Evolutionary conservation across 2,797 vertebrate species (phyloP), one percentile per base, ranked within the genome.

Genomic region (Aphelocoma californica): DNA sequence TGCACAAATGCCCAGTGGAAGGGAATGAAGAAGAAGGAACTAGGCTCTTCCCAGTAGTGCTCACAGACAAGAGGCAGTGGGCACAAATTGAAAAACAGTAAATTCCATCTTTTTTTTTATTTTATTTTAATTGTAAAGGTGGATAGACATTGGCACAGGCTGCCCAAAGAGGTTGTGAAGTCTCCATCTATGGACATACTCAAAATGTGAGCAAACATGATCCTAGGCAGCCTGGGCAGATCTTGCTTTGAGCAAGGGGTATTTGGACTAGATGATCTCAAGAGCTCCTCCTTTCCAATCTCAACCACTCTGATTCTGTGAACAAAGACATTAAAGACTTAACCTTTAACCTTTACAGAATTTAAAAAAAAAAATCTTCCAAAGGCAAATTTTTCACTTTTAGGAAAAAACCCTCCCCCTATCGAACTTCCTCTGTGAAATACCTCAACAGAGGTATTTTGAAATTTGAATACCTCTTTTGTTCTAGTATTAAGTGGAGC

Each of bases 391-490:
- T 86, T 84, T 74, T 70, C 13, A 38, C 31, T 70, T 88, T 66
- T 38, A 80, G 45, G 45, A 16, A 66, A 77, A 90, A 75, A 74
- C 3, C 12, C 69, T 48, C 17, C 12, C 38, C 53, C 51, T 23
- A 42, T 66, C 82, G 91, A 47, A 93, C 75, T 86, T 94, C 12
- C 47, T 56, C 29, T 74, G 69, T 74, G 72, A 88, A 94, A 94
- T 56, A 72, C 38, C 69, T 73, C 24, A 58, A 18, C 7, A 8
- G 65, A 65, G 44, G 90, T 67, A 58, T 58, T 58, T 58, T 36
- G 79, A 86, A 86, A 90, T 62, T 18, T 86, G 48, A 95, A 88
- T 66, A 67, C 40, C 75, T 54, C 72, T 95, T 96, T 93, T 92
- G 86, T 89, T 64, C 67, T 47, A 79, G 56, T 57, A 77, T 75